These are phyloP conservation scores for Melinopterus prodromus DNA, from an alignment of 2,888 invertebrate genomes.

Conservation along the genomic window DNA sequence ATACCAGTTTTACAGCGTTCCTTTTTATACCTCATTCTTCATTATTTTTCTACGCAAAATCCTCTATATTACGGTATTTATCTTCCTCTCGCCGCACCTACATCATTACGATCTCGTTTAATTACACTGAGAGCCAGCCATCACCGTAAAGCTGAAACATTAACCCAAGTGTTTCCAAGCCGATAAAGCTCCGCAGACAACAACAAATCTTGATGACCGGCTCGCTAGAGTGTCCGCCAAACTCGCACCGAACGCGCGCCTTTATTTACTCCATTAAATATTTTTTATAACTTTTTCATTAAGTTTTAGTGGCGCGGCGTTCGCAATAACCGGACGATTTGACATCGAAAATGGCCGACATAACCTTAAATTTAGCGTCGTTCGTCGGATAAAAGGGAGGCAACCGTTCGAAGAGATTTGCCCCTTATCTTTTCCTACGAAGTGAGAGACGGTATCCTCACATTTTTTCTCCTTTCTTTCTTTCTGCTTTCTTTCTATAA, in stretches of 20 bases:
- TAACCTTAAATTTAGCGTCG: conserved; percentile 18
- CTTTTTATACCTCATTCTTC: too few relatives aligned
- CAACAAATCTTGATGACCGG: not conserved
- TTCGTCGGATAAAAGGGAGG: not conserved
- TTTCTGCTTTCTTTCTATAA: not conserved
- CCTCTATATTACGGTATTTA: not conserved
- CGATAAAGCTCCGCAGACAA: not conserved
- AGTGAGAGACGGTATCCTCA: not conserved
- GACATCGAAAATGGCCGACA: conserved; percentile 20
- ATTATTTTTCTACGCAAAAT: not conserved
- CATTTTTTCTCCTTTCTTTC: conserved; percentile 11
- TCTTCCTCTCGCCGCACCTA: not conserved
- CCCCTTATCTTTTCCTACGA: conserved; percentile 9
- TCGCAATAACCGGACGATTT: conserved; percentile 17
- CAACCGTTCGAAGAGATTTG: conserved; percentile 5
- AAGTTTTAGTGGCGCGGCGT: conserved; percentile 23
- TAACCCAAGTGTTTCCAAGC: not conserved
- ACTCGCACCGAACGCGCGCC: not conserved
- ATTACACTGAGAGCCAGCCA: not conserved
- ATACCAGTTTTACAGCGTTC: too few relatives aligned
- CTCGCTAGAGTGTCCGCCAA: not conserved
- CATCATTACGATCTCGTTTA: not conserved
- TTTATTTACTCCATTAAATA: conserved; percentile 26
- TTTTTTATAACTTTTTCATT: conserved; percentile 27
- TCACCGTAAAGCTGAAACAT: not conserved